These are phyloP conservation scores for Paracyclopina nana DNA, from an alignment of 1,140 invertebrate species.

Conservation along the genomic window DNA sequence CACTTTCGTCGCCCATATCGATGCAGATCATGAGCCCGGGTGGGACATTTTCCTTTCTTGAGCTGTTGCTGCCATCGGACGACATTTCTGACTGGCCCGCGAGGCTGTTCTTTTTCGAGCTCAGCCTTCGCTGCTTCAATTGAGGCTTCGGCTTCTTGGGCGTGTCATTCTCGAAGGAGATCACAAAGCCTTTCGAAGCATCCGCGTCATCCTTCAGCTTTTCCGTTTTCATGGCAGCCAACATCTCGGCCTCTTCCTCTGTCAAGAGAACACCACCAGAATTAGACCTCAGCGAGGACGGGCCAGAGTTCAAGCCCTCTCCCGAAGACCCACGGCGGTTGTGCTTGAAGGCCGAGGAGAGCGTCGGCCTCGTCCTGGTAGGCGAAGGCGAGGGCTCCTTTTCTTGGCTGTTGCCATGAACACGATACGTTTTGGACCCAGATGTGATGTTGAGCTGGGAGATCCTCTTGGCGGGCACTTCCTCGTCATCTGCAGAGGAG, in stretches of 20 bases:
- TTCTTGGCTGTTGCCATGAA: not conserved
- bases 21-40: slow-evolving; percentile 12
- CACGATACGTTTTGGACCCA: slow-evolving; percentile 14
- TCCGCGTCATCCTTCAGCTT: slow-evolving; percentile 25
- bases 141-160: slow-evolving; percentile 74
- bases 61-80: slow-evolving; percentile 18
- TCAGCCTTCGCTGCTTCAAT: slow-evolving; percentile 39
- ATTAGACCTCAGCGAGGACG: slow-evolving; percentile 19
- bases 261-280: slow-evolving; percentile 10
- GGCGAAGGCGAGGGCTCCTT: not conserved
- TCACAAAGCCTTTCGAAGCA: slow-evolving; percentile 73
- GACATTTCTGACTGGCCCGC: slow-evolving; percentile 4
- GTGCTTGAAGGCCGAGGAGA: slow-evolving; percentile 13
- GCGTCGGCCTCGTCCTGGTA: slow-evolving; percentile 1
- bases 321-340: slow-evolving; percentile 10
- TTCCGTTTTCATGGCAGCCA: slow-evolving; percentile 21
- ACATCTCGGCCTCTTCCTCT: slow-evolving; percentile 19
- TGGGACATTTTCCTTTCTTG: slow-evolving; percentile 9
- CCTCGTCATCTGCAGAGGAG: slow-evolving; percentile 28
- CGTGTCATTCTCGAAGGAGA: slow-evolving; percentile 63
- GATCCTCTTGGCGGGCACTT: slow-evolving; percentile 26
- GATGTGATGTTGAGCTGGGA: slow-evolving; percentile 26
- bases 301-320: slow-evolving; percentile 17
- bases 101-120: slow-evolving; percentile 17
- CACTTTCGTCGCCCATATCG: not conserved